phyloP scores from a whole-genome alignment of 2,113 vertebrate species.

The Mionectes macconnelli region DNA sequence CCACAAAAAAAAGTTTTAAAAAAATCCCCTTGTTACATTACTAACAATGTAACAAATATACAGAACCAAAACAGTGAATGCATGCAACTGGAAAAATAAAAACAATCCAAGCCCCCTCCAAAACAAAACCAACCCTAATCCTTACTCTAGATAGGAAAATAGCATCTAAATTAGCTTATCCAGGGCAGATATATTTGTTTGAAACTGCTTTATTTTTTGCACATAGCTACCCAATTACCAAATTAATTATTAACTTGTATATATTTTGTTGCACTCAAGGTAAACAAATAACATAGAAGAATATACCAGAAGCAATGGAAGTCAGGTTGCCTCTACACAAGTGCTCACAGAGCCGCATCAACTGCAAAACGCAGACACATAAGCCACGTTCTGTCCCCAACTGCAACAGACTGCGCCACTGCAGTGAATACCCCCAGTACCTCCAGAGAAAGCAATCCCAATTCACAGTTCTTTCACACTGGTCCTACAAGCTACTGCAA shows the following conservation, averaged over 20 bases:
- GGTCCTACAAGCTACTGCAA: neutral
- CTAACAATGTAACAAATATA: neutral
- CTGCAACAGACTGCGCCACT: neutral
- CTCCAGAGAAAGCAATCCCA: neutral
- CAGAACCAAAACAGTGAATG: neutral
- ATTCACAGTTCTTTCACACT: neutral
- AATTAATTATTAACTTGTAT: neutral
- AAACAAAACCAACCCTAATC: neutral
- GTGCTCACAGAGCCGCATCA: neutral
- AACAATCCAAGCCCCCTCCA: rapidly evolving
- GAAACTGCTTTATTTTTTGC: neutral
- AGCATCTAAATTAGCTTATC: neutral
- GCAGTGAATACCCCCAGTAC: rapidly evolving
- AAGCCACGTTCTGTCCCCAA: neutral
- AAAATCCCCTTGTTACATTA: neutral
- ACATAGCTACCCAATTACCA: neutral
- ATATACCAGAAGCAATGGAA: neutral
- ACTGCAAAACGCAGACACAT: neutral
- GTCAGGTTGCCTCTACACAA: neutral
- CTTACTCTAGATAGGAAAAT: neutral
- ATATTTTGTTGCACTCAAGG: neutral
- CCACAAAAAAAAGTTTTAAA: neutral
- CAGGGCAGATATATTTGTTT: neutral
- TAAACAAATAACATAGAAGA: neutral
- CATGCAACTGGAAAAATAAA: neutral